Evolutionary conservation across 2,797 vertebrate genomes (phyloP).

Genomic region (Aphelocoma californica): DNA sequence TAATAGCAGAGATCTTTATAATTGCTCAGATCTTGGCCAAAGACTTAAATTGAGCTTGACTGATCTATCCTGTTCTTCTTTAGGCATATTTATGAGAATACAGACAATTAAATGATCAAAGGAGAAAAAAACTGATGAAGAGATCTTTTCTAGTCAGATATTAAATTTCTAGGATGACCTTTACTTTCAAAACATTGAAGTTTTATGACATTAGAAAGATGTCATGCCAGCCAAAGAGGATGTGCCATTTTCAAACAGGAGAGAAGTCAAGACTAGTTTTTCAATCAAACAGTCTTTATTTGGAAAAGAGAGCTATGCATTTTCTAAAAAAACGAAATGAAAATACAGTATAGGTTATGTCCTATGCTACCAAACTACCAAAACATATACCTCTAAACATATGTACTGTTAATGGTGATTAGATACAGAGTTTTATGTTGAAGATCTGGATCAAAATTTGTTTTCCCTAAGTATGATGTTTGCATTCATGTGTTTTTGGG

Average conservation of each 20-base stretch:
- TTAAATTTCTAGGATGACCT: conserved; percentile 62
- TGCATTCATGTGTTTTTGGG: neutral
- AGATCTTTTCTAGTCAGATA: conserved; percentile 47
- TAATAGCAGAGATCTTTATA: conserved; percentile 66
- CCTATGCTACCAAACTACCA: neutral
- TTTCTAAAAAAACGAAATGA: neutral
- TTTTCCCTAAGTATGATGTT: neutral
- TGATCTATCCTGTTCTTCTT: conserved; percentile 60
- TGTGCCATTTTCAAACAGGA: conserved; percentile 19
- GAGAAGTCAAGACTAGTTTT: conserved; percentile 21
- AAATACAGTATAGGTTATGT: neutral
- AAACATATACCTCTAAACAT: neutral
- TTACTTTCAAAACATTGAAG: conserved; percentile 51
- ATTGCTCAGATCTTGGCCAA: conserved; percentile 68
- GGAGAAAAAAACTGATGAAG: conserved; percentile 62
- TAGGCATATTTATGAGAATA: conserved; percentile 68
- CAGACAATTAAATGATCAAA: conserved; percentile 73
- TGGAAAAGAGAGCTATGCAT: neutral
- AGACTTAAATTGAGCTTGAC: conserved; percentile 66
- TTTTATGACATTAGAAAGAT: conserved; percentile 50
- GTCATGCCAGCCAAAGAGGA: conserved; percentile 11
- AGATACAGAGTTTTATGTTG: neutral
- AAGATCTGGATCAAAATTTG: neutral
- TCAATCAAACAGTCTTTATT: neutral
- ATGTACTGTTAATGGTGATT: neutral